These are phyloP conservation scores for Cosmia trapezina DNA, from an alignment of 2,888 invertebrate genomes.

Conservation along the genomic window DNA sequence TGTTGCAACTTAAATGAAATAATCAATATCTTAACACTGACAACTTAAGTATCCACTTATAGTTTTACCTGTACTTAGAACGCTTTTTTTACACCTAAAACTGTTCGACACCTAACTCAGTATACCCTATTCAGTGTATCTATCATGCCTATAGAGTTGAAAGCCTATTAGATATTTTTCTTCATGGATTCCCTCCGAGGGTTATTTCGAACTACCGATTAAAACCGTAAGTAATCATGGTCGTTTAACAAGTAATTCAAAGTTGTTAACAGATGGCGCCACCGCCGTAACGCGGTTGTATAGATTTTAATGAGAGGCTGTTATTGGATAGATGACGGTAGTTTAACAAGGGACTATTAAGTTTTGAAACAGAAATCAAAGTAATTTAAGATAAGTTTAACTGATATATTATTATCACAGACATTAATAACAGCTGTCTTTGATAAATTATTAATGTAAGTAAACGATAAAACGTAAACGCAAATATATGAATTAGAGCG, in stretches of 20 bases:
- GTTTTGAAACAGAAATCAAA: conserved; percentile 47
- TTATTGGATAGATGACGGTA: conserved; percentile 16
- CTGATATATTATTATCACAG: too few species aligned
- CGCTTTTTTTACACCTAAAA: too few species aligned
- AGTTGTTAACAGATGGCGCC: conserved; percentile 39
- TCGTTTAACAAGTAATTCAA: conserved; percentile 32
- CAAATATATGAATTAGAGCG: too few species aligned
- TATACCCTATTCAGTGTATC: too few species aligned
- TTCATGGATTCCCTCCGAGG: background rate
- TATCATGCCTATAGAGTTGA: background rate
- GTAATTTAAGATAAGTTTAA: conserved; percentile 10
- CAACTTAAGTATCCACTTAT: too few species aligned
- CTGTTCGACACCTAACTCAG: too few species aligned
- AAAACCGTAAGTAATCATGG: background rate
- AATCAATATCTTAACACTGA: too few species aligned
- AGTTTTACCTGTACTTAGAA: too few species aligned
- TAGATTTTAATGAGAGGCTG: conserved; percentile 14
- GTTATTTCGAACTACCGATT: background rate
- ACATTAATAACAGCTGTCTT: background rate
- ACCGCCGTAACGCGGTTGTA: background rate
- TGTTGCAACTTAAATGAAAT: too few species aligned
- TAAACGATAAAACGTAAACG: too few species aligned
- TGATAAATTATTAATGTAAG: background rate
- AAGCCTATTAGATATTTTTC: background rate
- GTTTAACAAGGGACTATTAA: conserved; percentile 36